Percentiles rank a stretch among this genome's conserved stretches.
Conservation (phyloP, 1,140 invertebrate genomes). For the Brachionus rubens region DNA sequence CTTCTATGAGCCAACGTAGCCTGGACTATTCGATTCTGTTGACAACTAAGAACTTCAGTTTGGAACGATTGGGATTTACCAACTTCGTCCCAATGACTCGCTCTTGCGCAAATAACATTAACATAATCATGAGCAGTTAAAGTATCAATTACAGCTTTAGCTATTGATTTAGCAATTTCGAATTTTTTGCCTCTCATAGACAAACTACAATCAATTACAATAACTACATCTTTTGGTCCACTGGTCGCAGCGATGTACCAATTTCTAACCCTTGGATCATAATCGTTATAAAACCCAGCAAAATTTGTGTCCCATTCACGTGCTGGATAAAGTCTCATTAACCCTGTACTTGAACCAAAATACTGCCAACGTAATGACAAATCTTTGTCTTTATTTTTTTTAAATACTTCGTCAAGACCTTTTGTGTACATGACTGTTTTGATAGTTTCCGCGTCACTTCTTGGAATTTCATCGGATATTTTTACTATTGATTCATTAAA, state of each 20-base stretch:
- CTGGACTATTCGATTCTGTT: conserved; percentile 56
- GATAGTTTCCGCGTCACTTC: conserved; percentile 55
- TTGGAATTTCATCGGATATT: conserved; percentile 61
- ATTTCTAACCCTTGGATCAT: conserved; percentile 59
- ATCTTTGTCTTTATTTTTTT: conserved; percentile 55
- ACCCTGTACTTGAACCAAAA: conserved; percentile 60
- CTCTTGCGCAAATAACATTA: conserved; percentile 61
- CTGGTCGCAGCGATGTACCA: conserved; percentile 63
- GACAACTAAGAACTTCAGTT: conserved; percentile 59
- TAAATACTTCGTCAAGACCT: conserved; percentile 56
- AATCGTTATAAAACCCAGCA: conserved; percentile 62
- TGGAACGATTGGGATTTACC: conserved; percentile 56
- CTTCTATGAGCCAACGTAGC: conserved; percentile 60
- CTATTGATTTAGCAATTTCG: conserved; percentile 59
- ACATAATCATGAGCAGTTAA: conserved; percentile 61
- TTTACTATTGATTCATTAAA: conserved; percentile 57
- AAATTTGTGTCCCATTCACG: conserved; percentile 62
- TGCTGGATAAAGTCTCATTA: conserved; percentile 60
- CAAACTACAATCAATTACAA: conserved; percentile 60
- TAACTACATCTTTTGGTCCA: conserved; percentile 62
- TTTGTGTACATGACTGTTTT: conserved; percentile 56
- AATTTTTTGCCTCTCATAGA: conserved; percentile 60
- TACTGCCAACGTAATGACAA: conserved; percentile 60
- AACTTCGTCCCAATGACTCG: conserved; percentile 59
- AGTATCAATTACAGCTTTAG: conserved; percentile 61